Evolutionary conservation across 1,140 invertebrate genomes (phyloP), one percentile per base, ranked within the genome.

Genomic region (Whitmania pigra): DNA sequence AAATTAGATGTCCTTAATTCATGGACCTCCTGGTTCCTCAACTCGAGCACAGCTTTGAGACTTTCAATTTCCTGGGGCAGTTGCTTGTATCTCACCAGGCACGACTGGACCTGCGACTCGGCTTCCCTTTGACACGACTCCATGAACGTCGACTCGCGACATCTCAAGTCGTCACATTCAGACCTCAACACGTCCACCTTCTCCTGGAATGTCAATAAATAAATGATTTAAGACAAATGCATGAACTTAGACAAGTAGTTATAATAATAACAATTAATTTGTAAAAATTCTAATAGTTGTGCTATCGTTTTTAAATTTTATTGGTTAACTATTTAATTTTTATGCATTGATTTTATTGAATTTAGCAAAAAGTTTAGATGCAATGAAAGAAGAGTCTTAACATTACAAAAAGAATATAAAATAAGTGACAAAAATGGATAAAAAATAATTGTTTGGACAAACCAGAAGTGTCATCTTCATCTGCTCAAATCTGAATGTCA

Each of bases 21-120:
- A 36, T 77, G 78, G 22, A 82, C 78, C 70, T 82, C 81, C 22
- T 78, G 77, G 57, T 80, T 81, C 70, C 77, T 76, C 77, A 82
- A 79, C 43, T 82, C 81, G 0, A 82, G 55, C 6, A 82, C 80
- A 22, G 76, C 75, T 73, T 78, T 81, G 31, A 82, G 71, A 73
- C 79, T 80, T 63, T 81, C 80, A 43, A 81, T 80, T 72, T 82
- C 81, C 60, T 78, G 74, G 54, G 80, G 80, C 67, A 82, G 75
- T 72, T 78, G 73, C 54, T 76, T 75, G 75, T 78, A 82, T 20
- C 77, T 77, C 11, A 76, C 75, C 49, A 82, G 73, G 13, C 80
- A 80, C 74, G 78, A 75, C 79, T 81, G 79, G 3, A 82, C 78
- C 76, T 80, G 80, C 63, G 77, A 76, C 73, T 82, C 79, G n/a